phyloP scores from a whole-genome alignment of 2,797 vertebrate species.

The Ateles fusciceps region DNA sequence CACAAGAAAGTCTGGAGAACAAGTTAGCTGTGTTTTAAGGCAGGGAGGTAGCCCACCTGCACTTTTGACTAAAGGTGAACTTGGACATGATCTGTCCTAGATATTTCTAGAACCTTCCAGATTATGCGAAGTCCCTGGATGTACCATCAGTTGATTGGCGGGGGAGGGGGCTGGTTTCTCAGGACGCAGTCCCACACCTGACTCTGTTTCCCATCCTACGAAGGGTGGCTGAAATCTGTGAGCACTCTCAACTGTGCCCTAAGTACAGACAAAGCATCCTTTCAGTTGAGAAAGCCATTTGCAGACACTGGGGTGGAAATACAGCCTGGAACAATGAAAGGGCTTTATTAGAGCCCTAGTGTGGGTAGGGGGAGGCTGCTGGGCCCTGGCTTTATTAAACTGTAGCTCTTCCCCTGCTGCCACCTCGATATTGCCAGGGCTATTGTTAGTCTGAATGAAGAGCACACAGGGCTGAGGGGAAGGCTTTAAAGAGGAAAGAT shows the following conservation, averaged over 20 bases:
- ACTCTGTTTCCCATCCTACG: not conserved
- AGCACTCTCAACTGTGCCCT: not conserved
- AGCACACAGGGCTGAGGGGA: not conserved
- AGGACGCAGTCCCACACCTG: not conserved
- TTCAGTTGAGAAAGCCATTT: conserved; percentile 45
- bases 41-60: not conserved
- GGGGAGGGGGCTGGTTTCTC: not conserved
- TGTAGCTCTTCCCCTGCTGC: conserved; percentile 57
- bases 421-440: conserved; percentile 53
- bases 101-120: conserved; percentile 50
- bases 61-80: not conserved
- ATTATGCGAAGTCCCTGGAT: not conserved
- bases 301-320: not conserved
- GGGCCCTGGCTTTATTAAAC: conserved; percentile 63
- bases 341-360: conserved; percentile 51
- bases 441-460: conserved; percentile 53
- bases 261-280: conserved; percentile 40
- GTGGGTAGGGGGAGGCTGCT: not conserved
- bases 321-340: conserved; percentile 16
- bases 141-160: not conserved
- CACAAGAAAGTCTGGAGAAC: not conserved
- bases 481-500: conserved; percentile 41
- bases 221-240: not conserved
- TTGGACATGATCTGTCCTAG: not conserved
- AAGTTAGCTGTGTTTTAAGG: not conserved